These are phyloP conservation scores for Charadrius vociferus DNA, from an alignment of 2,113 vertebrate species.

Conservation along the genomic window DNA sequence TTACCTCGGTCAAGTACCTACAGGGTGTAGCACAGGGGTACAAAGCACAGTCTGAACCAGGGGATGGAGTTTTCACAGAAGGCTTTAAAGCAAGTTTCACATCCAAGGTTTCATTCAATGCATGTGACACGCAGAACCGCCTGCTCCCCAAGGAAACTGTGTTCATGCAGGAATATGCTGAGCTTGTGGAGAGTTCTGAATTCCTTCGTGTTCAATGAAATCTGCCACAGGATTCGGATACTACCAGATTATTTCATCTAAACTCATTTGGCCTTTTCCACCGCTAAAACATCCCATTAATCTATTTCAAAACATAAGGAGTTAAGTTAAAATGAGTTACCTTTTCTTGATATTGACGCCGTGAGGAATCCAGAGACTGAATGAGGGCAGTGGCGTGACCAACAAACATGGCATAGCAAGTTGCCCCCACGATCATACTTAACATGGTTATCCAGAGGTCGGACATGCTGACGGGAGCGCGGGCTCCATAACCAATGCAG, in stretches of 20 bases:
- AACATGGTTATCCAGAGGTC: constrained; percentile 99
- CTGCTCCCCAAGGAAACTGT: background rate
- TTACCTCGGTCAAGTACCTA: background rate
- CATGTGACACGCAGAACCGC: fast-evolving
- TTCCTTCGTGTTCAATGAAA: background rate
- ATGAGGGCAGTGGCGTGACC: constrained; percentile 97
- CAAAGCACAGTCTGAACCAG: background rate
- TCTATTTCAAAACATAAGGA: background rate
- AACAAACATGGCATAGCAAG: constrained; percentile 99
- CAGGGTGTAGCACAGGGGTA: background rate
- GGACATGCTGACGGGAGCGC: constrained; percentile 96
- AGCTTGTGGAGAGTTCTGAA: fast-evolving
- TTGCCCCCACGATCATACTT: constrained; percentile 98
- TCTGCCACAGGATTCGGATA: background rate
- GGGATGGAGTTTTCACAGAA: background rate
- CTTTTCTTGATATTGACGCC: constrained; percentile 98
- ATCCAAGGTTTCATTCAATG: background rate
- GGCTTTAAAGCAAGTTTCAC: background rate
- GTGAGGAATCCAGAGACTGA: constrained; percentile 95
- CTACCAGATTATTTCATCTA: background rate
- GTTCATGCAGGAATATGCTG: background rate
- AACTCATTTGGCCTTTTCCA: background rate
- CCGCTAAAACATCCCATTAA: background rate
- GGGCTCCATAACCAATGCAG: constrained; percentile 96
- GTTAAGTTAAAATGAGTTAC: constrained; percentile 69